phyloP scores from a whole-genome alignment of 1,140 invertebrate genomes.

The Bombus fervidus region DNA sequence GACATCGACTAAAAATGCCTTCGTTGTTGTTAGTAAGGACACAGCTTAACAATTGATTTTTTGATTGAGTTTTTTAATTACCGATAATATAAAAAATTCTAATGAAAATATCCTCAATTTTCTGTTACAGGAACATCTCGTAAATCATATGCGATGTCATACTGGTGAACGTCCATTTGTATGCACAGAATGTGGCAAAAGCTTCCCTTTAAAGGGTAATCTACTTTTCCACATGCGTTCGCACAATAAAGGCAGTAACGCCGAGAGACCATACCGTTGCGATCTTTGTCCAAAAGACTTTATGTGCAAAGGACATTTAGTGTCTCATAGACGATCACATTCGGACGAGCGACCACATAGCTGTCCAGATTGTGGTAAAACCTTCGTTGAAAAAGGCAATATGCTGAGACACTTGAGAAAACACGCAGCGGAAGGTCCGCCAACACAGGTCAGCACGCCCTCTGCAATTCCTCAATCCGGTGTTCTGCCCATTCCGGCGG shows the following conservation, averaged over 20 bases:
- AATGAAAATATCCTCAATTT: slow-evolving; percentile 38
- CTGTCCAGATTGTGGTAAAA: slow-evolving; percentile 89
- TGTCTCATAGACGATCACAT: slow-evolving; percentile 94
- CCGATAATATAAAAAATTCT: not conserved
- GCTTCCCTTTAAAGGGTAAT: slow-evolving; percentile 94
- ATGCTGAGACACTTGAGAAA: slow-evolving; percentile 86
- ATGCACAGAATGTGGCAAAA: slow-evolving; percentile 92
- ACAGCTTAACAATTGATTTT: not conserved
- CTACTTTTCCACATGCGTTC: slow-evolving; percentile 97
- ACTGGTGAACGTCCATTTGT: slow-evolving; percentile 93
- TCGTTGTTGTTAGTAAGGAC: not conserved
- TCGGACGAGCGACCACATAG: slow-evolving; percentile 92
- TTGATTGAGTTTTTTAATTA: not conserved
- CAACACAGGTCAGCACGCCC: slow-evolving; percentile 78
- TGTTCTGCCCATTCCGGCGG: slow-evolving; percentile 72
- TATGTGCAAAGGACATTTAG: slow-evolving; percentile 96
- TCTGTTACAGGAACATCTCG: slow-evolving; percentile 85
- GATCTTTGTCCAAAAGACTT: slow-evolving; percentile 98
- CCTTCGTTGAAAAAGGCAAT: slow-evolving; percentile 90
- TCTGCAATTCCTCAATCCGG: slow-evolving; percentile 77
- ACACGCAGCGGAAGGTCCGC: slow-evolving; percentile 81
- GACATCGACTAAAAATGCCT: not conserved
- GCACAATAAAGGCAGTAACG: slow-evolving; percentile 92
- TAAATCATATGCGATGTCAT: slow-evolving; percentile 91
- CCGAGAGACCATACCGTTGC: slow-evolving; percentile 95